Conservation (phyloP, 2,888 invertebrate species). For the Saturnia pavonia region DNA sequence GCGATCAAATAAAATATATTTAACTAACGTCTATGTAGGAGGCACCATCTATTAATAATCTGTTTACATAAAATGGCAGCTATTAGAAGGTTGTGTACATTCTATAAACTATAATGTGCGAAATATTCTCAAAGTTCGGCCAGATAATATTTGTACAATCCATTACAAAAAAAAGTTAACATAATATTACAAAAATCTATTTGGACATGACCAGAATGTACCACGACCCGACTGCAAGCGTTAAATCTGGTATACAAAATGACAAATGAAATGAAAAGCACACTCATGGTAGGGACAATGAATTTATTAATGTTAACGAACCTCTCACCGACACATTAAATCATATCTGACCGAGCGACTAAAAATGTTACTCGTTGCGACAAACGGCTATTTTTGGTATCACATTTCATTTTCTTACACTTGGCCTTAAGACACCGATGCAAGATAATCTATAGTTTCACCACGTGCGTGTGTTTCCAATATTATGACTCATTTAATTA, state of each 20-base stretch:
- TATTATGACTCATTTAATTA: conserved; percentile 15
- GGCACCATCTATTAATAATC: too few species aligned
- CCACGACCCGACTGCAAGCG: neutral
- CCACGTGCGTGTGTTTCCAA: conserved; percentile 19
- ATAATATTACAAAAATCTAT: too few species aligned
- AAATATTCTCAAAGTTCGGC: too few species aligned
- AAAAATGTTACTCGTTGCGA: conserved; percentile 66
- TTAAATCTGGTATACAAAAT: neutral
- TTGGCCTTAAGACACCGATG: conserved; percentile 12
- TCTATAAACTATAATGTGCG: too few species aligned
- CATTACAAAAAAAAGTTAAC: too few species aligned
- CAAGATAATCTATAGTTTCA: conserved; percentile 3
- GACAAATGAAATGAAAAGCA: neutral
- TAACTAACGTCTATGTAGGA: too few species aligned
- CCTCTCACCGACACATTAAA: conserved; percentile 72
- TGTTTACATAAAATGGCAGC: too few species aligned
- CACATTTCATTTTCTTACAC: conserved; percentile 40
- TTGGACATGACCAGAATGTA: too few species aligned
- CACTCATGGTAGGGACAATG: conserved; percentile 47
- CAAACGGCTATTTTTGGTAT: conserved; percentile 56
- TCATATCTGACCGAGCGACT: conserved; percentile 76
- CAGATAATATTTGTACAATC: too few species aligned
- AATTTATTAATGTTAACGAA: conserved; percentile 77
- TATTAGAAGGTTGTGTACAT: too few species aligned
- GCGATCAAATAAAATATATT: too few species aligned